Conservation (phyloP, 2,797 vertebrate species). For the Morus bassanus region DNA sequence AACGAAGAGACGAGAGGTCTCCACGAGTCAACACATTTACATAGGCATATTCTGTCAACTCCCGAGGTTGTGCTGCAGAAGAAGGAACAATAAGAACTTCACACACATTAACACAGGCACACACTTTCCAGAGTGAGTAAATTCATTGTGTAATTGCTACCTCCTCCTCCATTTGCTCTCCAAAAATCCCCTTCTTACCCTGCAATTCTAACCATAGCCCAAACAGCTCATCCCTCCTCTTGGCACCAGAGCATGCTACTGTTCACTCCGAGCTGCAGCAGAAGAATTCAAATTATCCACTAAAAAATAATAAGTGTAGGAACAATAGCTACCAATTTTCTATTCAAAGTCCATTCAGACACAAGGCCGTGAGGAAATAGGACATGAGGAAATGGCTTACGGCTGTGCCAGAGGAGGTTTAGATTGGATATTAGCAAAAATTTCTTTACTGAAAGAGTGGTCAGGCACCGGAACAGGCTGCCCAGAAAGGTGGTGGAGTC, state of each 20-base stretch:
- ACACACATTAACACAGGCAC: background rate
- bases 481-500: no score
- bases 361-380: background rate
- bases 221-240: background rate
- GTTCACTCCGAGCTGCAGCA: background rate
- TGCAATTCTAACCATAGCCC: background rate
- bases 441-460: no score
- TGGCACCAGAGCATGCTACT: background rate
- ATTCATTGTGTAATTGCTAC: background rate
- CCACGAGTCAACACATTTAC: constrained; percentile 91
- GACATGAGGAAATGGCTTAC: no score
- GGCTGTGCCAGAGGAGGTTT: no score
- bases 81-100: background rate
- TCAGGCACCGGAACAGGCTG: no score
- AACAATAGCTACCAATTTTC: background rate
- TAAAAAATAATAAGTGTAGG: background rate
- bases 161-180: background rate
- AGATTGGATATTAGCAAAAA: no score
- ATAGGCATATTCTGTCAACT: constrained; percentile 87
- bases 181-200: background rate
- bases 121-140: background rate
- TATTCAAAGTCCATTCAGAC: background rate
- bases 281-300: background rate
- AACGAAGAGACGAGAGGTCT: constrained; percentile 91
- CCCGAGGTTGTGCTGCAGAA: constrained; percentile 77